phyloP scores from a whole-genome alignment of 2,888 invertebrate genomes.

The Drosophila meridiana region DNA sequence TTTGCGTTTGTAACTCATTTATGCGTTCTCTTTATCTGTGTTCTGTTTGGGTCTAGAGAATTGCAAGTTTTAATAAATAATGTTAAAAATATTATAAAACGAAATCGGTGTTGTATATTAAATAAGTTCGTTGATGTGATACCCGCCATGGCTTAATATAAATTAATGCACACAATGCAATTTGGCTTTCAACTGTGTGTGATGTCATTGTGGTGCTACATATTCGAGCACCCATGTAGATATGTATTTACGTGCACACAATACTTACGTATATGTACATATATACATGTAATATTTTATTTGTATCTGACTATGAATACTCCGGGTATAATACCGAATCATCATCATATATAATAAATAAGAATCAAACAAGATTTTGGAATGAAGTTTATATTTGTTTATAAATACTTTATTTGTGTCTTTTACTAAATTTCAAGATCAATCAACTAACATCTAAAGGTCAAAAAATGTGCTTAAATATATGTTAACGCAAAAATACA shows the following conservation, averaged over 20 bases:
- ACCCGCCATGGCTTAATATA: conserved; percentile 1
- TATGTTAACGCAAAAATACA: conserved; percentile 11
- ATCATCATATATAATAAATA: conserved; percentile 1
- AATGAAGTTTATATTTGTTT: conserved; percentile 2
- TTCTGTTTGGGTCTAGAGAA: conserved; percentile 52
- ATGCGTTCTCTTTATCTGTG: conserved; percentile 38
- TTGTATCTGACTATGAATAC: conserved; percentile 24
- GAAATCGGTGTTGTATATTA: conserved; percentile 14
- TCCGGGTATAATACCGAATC: conserved; percentile 22
- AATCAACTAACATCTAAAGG: conserved; percentile 66
- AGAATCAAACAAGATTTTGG: conserved; percentile 4
- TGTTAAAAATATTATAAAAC: conserved; percentile 23
- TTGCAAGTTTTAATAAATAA: conserved; percentile 32
- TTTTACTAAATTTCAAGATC: conserved; percentile 3
- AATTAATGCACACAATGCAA: conserved; percentile 21
- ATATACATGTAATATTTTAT: conserved; percentile 6
- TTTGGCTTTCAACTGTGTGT: conserved; percentile 47
- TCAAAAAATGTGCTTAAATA: conserved; percentile 46
- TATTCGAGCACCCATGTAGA: conserved; percentile 26
- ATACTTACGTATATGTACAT: conserved; percentile 9
- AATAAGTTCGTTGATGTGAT: conserved; percentile 22
- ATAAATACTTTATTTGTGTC: conserved; percentile 1
- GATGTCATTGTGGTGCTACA: conserved; percentile 67
- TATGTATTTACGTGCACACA: conserved; percentile 19
- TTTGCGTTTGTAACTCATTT: conserved; percentile 29